Evolutionary conservation across 2,113 vertebrate species (phyloP).

Genomic region (Maccullochella peelii): DNA sequence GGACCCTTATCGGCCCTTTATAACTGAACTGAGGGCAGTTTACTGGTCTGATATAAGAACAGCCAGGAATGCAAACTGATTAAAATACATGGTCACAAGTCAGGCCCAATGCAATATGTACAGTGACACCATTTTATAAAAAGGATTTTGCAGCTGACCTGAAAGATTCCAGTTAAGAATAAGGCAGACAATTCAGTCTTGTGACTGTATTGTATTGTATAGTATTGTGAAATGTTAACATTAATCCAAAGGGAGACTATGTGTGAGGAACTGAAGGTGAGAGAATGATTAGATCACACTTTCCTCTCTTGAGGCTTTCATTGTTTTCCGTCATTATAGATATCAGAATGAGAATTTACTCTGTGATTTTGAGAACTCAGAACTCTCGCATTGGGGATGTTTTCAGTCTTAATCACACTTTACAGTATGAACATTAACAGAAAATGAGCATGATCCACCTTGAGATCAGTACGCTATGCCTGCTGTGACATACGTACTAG

Average conservation of each 20-base stretch:
- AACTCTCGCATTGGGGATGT: neutral
- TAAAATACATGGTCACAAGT: neutral
- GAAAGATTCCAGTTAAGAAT: neutral
- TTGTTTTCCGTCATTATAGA: neutral
- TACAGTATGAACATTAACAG: neutral
- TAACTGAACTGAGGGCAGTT: neutral
- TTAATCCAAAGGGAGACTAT: neutral
- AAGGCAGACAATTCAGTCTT: neutral
- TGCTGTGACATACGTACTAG: neutral
- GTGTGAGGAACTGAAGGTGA: neutral
- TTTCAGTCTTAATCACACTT: slow-evolving; percentile 2
- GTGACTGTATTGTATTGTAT: no score
- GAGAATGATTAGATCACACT: neutral
- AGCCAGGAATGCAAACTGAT: neutral
- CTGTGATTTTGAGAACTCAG: neutral
- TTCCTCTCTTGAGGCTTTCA: neutral
- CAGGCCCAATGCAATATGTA: neutral
- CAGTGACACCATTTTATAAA: neutral
- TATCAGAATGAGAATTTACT: neutral
- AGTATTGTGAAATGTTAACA: neutral
- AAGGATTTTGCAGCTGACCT: neutral
- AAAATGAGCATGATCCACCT: neutral
- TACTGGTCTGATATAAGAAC: neutral
- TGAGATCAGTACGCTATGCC: neutral
- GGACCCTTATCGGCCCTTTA: neutral